These are phyloP conservation scores for Amblyopsis rosae DNA, from an alignment of 2,113 vertebrate genomes.

Conservation along the genomic window DNA sequence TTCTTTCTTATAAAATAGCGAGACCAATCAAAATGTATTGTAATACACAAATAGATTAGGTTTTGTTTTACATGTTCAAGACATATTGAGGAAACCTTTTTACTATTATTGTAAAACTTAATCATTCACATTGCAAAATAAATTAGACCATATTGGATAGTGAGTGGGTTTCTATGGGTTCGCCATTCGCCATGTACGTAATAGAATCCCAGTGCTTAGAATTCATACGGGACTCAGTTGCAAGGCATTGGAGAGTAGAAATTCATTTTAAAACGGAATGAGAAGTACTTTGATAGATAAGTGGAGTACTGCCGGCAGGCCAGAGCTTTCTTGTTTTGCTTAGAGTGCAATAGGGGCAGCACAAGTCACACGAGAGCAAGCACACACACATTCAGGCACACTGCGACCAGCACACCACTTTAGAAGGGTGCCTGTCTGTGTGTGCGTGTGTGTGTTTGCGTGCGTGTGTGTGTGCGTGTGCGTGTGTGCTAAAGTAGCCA, in stretches of 20 bases:
- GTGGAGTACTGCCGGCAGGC: conserved; percentile 51
- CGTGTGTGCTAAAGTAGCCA: conserved; percentile 52
- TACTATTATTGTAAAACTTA: too few species aligned
- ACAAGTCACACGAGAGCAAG: conserved; percentile 39
- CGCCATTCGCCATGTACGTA: conserved; percentile 1
- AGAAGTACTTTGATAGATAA: conserved; percentile 67
- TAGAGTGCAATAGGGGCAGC: conserved; percentile 39
- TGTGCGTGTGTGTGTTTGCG: neutral
- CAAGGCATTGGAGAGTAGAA: conserved; percentile 65
- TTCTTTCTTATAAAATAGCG: conserved; percentile 6
- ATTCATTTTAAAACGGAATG: conserved; percentile 63
- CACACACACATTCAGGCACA: conserved; percentile 2
- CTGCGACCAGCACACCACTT: neutral
- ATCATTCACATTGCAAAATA: neutral
- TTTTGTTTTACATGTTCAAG: neutral
- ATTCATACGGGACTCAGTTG: conserved; percentile 45
- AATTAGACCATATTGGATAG: conserved; percentile 16
- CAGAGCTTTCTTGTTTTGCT: conserved; percentile 54
- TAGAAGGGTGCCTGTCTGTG: too few species aligned
- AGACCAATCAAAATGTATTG: too few species aligned
- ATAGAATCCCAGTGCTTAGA: conserved; percentile 41
- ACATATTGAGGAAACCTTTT: neutral
- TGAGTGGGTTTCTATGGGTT: conserved; percentile 12
- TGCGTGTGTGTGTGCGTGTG: conserved; percentile 21
- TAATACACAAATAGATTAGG: neutral